Evolutionary conservation across 2,888 invertebrate species (phyloP), one percentile per base, ranked within the genome.

Genomic region (Heliconius charithonia): DNA sequence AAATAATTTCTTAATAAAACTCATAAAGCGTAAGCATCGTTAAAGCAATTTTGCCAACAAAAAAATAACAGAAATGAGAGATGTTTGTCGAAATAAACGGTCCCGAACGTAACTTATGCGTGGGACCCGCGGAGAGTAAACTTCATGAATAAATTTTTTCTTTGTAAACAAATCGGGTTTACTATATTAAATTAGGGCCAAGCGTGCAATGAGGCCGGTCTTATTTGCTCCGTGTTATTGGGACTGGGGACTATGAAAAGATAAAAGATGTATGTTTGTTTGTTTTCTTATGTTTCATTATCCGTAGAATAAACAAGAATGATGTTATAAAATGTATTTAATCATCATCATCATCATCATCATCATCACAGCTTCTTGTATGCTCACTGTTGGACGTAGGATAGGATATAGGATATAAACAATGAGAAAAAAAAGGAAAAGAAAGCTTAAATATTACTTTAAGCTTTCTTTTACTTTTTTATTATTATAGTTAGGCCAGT

Each of bases 131-230:
- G 85, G 87, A 91, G 92, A 93, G 93, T 92, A 93, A 94, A 93
- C 92, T 94, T 94, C 93, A 93, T 94, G 94, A 94, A 94, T 94
- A 94, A 92, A 93, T 93, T 94, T 77, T 93, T 93, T 92, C 91
- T 94, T 94, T 92, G 93, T 93, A 94, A 94, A 94, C 93, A 94
- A 93, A 94, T 94, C 93, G 93, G 91, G 91, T 84, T 77, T 86
- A 89, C 89, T 88, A 91, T 93, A 93, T 93, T 93, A 93, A 92
- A 93, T 93, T 93, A 93, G 86, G 86, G 87, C 87, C 87, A 88
- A 88, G 90, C 88, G 66, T 77, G 59, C 77, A 73, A 59, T 66
- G 73, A 67, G 59, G 27, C 66, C 27, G 66, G 27, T 73, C 56
- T 66, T 77, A 66, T 77, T 73, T 72, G 67, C 73, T 73, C 56